Base-by-base conservation (phyloP, 2,113 vertebrate genomes). In the Thermophis baileyi region DNA sequence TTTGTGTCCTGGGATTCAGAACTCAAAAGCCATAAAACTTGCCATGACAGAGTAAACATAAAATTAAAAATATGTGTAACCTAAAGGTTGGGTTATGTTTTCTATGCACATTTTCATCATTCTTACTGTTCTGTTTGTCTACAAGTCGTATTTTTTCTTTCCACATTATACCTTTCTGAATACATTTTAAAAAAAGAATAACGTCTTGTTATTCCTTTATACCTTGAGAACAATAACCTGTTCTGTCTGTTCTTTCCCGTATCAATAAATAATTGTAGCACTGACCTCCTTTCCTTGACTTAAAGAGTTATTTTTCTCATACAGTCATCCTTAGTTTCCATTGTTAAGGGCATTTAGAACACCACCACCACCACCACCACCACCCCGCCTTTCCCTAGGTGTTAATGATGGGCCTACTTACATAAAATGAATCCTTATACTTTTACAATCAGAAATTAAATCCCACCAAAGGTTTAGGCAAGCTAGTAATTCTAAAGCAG, bases 181-280 rank as follows among this genome's bases (percentile, higher is more conserved):
- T 10, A 54, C 25, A 18, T 30, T 27, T 49, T 55, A 57, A 0
- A 14, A 91, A 89, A 57, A 85, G 1, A 85, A 85, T 11, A 63
- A 53, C 5, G 46, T 69, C 46, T 27, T 87, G 14, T 25, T 63
- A 86, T 90, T 69, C 88, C 47, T 89, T 90, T 14, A 0, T n/a
- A 74, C 54, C 1, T 30, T 92, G n/a, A 95, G 63, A 94, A 95
- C 51, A 85, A 93, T 93, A 35, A 95, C 6, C 74, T 47, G 27
- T 40, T 40, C 46, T 88, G 91, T 24, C 47, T 22, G 22, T 54
- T 87, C 53, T 87, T 87, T 46, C 47, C 74, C 40, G 25, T 87
- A 55, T 55, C 91, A 87, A 87, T 49, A 69, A 69, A 86, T 69
- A 89, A 63, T 8, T 27, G 8, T 35, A 89, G 25, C 63, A 47